Base-by-base conservation (phyloP, 2,797 vertebrate species). In the Poecilia picta region DNA sequence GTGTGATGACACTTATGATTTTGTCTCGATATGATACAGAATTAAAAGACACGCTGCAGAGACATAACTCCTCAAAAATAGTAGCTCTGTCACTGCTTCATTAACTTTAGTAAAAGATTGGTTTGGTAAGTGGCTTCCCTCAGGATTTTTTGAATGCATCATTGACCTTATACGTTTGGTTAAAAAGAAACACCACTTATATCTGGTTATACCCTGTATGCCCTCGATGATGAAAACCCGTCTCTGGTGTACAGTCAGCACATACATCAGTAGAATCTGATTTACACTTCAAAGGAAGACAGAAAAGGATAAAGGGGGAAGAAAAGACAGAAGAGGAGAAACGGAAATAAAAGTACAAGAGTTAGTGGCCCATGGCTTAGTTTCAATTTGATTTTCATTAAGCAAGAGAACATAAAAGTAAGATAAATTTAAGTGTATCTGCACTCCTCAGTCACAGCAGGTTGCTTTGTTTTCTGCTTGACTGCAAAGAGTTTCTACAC, bases 271-370 rank as follows among this genome's bases (percentile, higher is more conserved):
- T 89, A 76, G 82, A 88, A 94, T 94, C 89, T 92, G 91, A 94
- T 95, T 95, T 93, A 85, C 93, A 95, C 93, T 94, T 95, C 95
- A 95, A 95, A 95, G 92, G 77, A 73, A 71, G 59, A 28, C 73
- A 72, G 77, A 86, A 72, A 80, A 31, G 72, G 73, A 77, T 74
- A 20, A 53, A 62, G 80, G 47, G 31, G 23, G 41, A 49, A 75
- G 75, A 72, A 78, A 57, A 72, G 80, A 73, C 11, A 15, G 59
- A 36, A 68, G 64, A 59, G 71, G 55, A 68, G 46, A n/a, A 72
- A 62, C 43, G 15, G 73, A 53, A 74, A 47, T 73, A 36, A 81
- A 41, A 75, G 70, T 79, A 49, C 1, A 78, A 51, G 66, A 77
- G 39, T 28, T 76, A 80, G 79, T 86, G 77, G 82, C 87, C 91